Evolutionary conservation across 2,113 vertebrate species (phyloP), one percentile per base, ranked within the genome.

Genomic region (Merops nubicus): DNA sequence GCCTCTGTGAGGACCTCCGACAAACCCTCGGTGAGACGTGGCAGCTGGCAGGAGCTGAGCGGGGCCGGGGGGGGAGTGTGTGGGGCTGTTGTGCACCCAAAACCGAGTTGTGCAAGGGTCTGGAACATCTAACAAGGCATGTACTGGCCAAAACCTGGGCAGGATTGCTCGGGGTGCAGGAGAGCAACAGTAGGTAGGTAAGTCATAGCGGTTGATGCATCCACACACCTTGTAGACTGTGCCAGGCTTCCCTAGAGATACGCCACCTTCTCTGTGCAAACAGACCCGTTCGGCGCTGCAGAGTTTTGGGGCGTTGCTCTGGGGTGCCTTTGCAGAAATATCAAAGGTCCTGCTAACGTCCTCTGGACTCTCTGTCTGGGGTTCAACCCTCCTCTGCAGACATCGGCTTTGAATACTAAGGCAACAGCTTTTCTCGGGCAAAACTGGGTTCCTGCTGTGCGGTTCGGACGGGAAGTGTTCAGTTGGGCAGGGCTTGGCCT

Each of bases 1-100:
- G 99, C 96, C 97, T 99, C 93, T 99, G 99, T 6, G 99, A 99
- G 92, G 99, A 99, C 89, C 98, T 99, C 21, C 99, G 99, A 33
- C 99, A 98, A 70, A 98, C 64, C 78, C 98, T 98, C 5, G 99
- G 99, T 99, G 97, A 98, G 98, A 50, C 1, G 6, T 11, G 1
- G 42, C 3, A 11, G 13, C 12, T n/a, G 63, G 23, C 4, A 5
- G 33, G 50, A 43, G 54, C 40, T 53, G 28, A 23, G 48, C 1
- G 2, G 31, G 31, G 60, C 12, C 0, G 0, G 5, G 21, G 59
- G n/a, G 31, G 6, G 1, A 59, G 34, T 5, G 0, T 2, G 2
- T 17, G 14, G 29, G 57, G 53, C n/a, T 26, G 8, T 8, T 26
- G 23, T 75, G 40, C 74, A 43, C n/a, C 34, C 57, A 34, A 28